Evolutionary conservation across 2,113 vertebrate genomes (phyloP).

Genomic region (Aphyosemion australe): DNA sequence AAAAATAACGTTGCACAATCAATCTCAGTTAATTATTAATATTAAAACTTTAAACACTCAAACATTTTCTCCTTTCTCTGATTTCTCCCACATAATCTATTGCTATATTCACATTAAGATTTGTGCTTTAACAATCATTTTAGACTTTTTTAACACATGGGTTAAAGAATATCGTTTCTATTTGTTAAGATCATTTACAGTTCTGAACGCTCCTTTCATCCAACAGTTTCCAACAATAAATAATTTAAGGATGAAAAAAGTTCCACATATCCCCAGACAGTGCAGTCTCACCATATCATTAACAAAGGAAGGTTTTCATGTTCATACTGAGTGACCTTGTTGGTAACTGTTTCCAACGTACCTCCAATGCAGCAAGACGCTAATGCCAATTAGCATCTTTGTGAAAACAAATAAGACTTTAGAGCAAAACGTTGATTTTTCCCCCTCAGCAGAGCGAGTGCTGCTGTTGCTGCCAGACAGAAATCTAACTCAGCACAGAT

Average conservation of each 20-base stretch:
- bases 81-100: conserved; percentile 55
- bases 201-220: conserved; percentile 43
- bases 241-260: conserved; percentile 48
- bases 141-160: conserved; percentile 44
- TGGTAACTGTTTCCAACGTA: not conserved
- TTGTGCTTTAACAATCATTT: conserved; percentile 73
- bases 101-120: conserved; percentile 59
- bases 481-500: not conserved
- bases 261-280: conserved; percentile 34
- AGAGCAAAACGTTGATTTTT: not conserved
- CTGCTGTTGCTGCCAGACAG: not conserved
- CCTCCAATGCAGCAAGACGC: not conserved
- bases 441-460: not conserved
- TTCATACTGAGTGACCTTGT: not conserved
- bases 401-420: not conserved
- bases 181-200: conserved; percentile 56
- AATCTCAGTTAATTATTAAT: conserved; percentile 26
- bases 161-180: conserved; percentile 52
- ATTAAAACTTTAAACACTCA: conserved; percentile 46
- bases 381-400: not conserved
- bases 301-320: conserved; percentile 11
- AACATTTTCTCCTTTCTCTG: conserved; percentile 29
- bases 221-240: conserved; percentile 63
- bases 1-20: not conserved
- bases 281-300: conserved; percentile 7